Evolutionary conservation across 2,797 vertebrate genomes (phyloP).

Genomic region (Crenichthys baileyi): DNA sequence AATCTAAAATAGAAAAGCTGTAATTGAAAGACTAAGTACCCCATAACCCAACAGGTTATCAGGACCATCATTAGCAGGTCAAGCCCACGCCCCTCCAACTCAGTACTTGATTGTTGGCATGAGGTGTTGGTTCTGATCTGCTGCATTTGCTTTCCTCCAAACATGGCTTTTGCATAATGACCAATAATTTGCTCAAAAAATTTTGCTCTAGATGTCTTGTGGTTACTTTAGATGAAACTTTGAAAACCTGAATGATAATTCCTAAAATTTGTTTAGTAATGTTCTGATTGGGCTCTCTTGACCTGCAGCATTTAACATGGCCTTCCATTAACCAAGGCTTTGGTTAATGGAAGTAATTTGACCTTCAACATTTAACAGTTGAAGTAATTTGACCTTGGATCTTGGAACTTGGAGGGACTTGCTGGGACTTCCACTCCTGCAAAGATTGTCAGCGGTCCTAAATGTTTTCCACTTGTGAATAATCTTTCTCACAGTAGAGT

Average conservation of each 20-base stretch:
- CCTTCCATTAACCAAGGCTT: background rate
- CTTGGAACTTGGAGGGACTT: background rate
- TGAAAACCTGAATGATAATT: background rate
- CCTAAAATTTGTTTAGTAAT: background rate
- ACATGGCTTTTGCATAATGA: background rate
- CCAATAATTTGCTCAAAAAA: background rate
- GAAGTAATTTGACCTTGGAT: too few species aligned
- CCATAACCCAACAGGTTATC: background rate
- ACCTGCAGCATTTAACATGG: background rate
- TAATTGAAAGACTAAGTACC: background rate
- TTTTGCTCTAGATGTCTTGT: background rate
- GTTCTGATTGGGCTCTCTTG: background rate
- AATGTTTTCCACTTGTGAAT: slow-evolving; percentile 14
- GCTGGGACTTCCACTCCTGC: background rate
- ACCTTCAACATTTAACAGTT: too few species aligned
- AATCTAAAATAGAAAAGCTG: background rate
- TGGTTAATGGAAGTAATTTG: too few species aligned
- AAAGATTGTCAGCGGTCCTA: background rate
- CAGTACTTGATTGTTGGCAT: too few species aligned
- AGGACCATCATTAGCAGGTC: background rate
- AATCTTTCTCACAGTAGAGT: background rate
- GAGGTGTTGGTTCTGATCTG: background rate
- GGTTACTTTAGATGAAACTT: background rate
- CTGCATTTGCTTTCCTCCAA: background rate
- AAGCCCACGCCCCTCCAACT: background rate